Percentiles rank a stretch among this genome's conserved stretches.
Evolutionary conservation across 2,888 invertebrate species (phyloP).

Genomic region (Masnerella sp.): DNA sequence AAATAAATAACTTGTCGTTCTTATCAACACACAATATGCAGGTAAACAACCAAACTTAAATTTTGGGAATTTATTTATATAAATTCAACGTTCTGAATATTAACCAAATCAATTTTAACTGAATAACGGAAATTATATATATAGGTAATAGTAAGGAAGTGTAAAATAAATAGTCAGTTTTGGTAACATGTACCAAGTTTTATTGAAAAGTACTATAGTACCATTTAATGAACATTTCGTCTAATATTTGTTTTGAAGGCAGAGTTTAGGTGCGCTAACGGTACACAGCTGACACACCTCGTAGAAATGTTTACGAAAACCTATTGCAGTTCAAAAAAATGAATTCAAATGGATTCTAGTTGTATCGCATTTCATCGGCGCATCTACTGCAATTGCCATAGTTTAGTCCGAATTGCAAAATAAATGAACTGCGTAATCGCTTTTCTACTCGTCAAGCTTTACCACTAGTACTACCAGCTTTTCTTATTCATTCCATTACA

Average conservation of each 20-base stretch:
- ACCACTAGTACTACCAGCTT: conserved; percentile 17
- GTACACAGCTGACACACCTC: conserved; percentile 3
- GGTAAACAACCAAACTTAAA: no score
- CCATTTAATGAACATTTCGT: conserved; percentile 5
- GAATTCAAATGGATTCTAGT: no score
- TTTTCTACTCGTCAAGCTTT: conserved; percentile 5
- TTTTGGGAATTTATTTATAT: no score
- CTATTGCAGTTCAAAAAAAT: background rate
- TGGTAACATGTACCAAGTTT: conserved; percentile 22
- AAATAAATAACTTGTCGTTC: no score
- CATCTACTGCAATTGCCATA: conserved; percentile 6
- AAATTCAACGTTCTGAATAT: no score
- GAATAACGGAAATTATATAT: no score
- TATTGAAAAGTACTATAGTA: conserved; percentile 22
- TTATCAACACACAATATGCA: no score
- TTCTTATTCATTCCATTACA: conserved; percentile 12
- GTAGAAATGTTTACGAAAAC: no score
- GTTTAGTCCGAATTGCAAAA: conserved; percentile 12
- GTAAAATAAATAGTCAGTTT: no score
- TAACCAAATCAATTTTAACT: no score
- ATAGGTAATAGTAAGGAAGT: no score
- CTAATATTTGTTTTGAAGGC: conserved; percentile 21
- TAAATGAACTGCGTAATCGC: no score
- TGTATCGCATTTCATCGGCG: background rate
- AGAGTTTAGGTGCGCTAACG: conserved; percentile 8